Evolutionary conservation across 2,888 invertebrate species (phyloP), one percentile per base, ranked within the genome.

Genomic region (Junonia oenone): DNA sequence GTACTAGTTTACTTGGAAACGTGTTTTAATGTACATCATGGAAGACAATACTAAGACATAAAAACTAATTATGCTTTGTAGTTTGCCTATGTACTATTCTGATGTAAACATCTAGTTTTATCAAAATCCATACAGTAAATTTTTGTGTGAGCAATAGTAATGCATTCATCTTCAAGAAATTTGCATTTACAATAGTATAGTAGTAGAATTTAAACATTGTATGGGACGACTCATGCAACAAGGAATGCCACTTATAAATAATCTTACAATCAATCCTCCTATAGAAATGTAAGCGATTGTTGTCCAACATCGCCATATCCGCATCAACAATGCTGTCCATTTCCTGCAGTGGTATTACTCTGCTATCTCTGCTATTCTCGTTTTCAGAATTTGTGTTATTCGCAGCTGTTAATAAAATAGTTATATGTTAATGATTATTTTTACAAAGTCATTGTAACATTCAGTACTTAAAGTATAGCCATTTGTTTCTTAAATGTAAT

Each of bases 281-380:
- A 63, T 87, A 90, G 72, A 88, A 90, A 69, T 88, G 88, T 64
- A 89, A 65, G 1, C 88, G 75, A 63, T 86, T 83, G 66, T 89
- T 78, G 58, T 88, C 81, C 62, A 88, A 67, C 80, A 89, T 81
- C 2, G 89, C 88, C 81, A 89, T 82, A 61, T 89, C 87, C 0
- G 89, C 88, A 59, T 90, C 89, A 33, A 88, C 85, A 63, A 89
- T 89, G 65, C 88, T 89, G 66, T 90, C 89, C 86, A 90, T 88
- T 67, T 90, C 89, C 64, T 86, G 87, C 35, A 90, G 69, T 0
- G 88, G 87, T 58, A 87, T 83, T 57, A 81, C 78, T 35, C 76
- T 68, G 26, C 59, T 72, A 26, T 71, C 73, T 56, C 70, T 59
- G 29, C 55, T 71, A 70, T 17, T 63, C 15, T 55, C 56, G 15